phyloP scores from a whole-genome alignment of 2,797 vertebrate species.

The Danio albolineatus region DNA sequence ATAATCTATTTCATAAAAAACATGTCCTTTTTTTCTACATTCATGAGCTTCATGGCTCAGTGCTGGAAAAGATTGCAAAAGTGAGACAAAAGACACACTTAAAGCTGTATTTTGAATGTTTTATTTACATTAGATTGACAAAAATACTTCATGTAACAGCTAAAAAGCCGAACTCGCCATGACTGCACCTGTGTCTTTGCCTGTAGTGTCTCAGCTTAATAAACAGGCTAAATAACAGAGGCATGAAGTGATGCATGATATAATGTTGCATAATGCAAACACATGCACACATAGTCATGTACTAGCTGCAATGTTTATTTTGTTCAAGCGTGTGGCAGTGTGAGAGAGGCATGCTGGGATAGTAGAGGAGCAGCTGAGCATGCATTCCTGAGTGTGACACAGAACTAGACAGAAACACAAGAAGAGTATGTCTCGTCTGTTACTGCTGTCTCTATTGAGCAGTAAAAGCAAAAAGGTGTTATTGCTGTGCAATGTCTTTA shows the following conservation, averaged over 20 bases:
- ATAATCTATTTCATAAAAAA: too few relatives aligned
- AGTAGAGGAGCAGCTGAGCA: conserved; percentile 28
- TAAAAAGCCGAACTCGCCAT: too few relatives aligned
- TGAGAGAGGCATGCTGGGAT: conserved; percentile 22
- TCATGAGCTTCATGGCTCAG: too few relatives aligned
- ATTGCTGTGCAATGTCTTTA: neutral
- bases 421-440: neutral
- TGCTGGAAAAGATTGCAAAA: too few relatives aligned
- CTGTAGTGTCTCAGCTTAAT: too few relatives aligned
- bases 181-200: too few relatives aligned
- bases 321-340: neutral
- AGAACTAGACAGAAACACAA: conserved; percentile 24
- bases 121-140: too few relatives aligned
- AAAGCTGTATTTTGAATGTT: too few relatives aligned
- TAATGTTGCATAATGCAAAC: neutral
- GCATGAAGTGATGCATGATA: neutral
- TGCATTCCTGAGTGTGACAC: conserved; percentile 9
- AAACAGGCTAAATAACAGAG: neutral
- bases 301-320: neutral
- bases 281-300: neutral
- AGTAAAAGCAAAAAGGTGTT: neutral
- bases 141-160: too few relatives aligned
- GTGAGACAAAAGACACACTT: too few relatives aligned
- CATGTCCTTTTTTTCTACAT: too few relatives aligned
- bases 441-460: neutral